A percentile compares a stretch with the other conserved stretches of the same genome.
phyloP scores from a whole-genome alignment of 2,113 vertebrate species.

The Dicrurus megarhynchus region DNA sequence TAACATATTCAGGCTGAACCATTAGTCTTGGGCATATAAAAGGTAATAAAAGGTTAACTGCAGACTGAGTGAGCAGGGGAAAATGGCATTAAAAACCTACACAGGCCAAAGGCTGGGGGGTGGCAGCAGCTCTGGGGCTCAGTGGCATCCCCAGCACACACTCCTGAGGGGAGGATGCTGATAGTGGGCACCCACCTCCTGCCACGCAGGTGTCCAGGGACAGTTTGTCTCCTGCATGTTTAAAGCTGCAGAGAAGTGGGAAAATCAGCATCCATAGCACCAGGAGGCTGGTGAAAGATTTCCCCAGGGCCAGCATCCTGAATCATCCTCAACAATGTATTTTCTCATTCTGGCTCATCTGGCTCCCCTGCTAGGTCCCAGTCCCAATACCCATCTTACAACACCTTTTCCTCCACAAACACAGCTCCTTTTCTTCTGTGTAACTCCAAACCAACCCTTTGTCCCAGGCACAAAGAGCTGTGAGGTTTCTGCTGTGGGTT shows the following conservation, averaged over 20 bases:
- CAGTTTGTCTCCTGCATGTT: background rate
- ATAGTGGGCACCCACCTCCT: background rate
- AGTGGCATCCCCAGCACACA: fast-evolving
- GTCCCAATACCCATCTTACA: background rate
- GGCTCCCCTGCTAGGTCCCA: background rate
- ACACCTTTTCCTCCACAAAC: background rate
- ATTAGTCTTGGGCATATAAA: background rate
- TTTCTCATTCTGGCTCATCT: background rate
- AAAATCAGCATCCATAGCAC: background rate
- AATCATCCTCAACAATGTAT: background rate
- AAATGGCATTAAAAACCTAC: background rate
- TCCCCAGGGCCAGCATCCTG: background rate
- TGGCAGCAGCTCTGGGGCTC: background rate
- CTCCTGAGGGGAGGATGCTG: background rate
- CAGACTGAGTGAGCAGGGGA: background rate
- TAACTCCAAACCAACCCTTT: slow-evolving; percentile 31
- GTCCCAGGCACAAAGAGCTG: background rate
- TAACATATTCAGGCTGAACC: background rate
- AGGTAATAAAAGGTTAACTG: background rate
- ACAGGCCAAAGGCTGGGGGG: background rate
- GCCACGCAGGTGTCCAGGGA: background rate
- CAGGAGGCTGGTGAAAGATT: background rate
- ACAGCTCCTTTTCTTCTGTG: background rate
- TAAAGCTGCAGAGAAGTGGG: background rate
- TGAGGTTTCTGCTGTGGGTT: background rate